phyloP scores from a whole-genome alignment of 2,113 vertebrate species.

The Seriola aureovittata region DNA sequence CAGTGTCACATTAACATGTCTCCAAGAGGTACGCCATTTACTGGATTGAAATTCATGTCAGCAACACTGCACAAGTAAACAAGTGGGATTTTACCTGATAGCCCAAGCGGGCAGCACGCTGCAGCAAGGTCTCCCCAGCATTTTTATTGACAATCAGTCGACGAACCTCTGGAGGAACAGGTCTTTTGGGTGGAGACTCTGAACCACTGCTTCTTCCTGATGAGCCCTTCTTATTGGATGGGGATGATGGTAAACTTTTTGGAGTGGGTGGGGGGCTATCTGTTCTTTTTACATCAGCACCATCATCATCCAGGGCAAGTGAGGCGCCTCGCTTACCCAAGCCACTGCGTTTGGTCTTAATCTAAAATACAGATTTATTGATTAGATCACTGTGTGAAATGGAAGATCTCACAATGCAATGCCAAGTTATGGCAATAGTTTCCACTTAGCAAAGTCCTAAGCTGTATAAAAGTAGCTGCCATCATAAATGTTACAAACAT shows the following conservation, averaged over 20 bases:
- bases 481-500: constrained; percentile 19
- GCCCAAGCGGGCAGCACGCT: constrained; percentile 94
- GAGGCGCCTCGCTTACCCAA: constrained; percentile 77
- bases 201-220: constrained; percentile 79
- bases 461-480: constrained; percentile 43
- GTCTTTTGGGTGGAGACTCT: constrained; percentile 83
- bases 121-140: constrained; percentile 95
- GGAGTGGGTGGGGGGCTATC: constrained; percentile 72
- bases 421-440: constrained; percentile 20
- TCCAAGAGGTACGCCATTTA: neutral
- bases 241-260: constrained; percentile 76
- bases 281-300: constrained; percentile 79
- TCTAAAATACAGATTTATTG: constrained; percentile 65
- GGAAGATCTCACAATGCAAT: constrained; percentile 22
- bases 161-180: constrained; percentile 92
- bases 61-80: neutral
- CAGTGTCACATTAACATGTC: neutral
- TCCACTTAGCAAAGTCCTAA: constrained; percentile 20
- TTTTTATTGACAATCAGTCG: constrained; percentile 98
- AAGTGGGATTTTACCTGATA: constrained; percentile 89
- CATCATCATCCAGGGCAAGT: constrained; percentile 62
- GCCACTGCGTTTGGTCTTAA: constrained; percentile 80
- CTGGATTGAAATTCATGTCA: neutral
- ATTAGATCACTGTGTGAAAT: constrained; percentile 39
- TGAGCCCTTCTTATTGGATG: constrained; percentile 81